These are phyloP conservation scores for Hippocampus zosterae DNA, from an alignment of 2,113 vertebrate species.

Conservation along the genomic window DNA sequence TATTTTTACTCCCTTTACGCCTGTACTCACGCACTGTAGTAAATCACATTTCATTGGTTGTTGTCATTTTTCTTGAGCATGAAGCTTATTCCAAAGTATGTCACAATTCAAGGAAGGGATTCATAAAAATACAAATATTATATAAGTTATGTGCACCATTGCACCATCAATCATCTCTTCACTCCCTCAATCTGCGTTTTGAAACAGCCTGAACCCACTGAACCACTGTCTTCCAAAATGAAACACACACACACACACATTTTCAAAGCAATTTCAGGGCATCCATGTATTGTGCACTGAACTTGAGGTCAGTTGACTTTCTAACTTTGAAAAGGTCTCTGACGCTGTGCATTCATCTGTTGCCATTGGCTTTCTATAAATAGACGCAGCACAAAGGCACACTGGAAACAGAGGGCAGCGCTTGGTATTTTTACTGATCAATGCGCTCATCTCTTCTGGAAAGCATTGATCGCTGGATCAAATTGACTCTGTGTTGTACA, in stretches of 20 bases:
- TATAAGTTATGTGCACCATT: neutral
- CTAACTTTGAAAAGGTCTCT: constrained; percentile 64
- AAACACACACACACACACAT: constrained; percentile 19
- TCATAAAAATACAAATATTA: neutral
- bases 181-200: constrained; percentile 14
- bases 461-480: constrained; percentile 63
- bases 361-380: constrained; percentile 66
- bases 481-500: constrained; percentile 47
- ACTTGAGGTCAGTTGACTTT: constrained; percentile 64
- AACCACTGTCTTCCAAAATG: constrained; percentile 19
- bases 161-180: constrained; percentile 2
- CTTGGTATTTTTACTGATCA: constrained; percentile 61
- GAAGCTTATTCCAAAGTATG: neutral
- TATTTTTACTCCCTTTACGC: too few species aligned
- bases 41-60: neutral
- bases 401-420: constrained; percentile 60
- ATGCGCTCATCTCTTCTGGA: constrained; percentile 62
- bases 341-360: constrained; percentile 53
- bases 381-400: constrained; percentile 52
- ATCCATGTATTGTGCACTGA: constrained; percentile 50
- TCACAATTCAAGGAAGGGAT: neutral
- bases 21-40: neutral
- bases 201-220: constrained; percentile 12
- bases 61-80: neutral
- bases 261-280: constrained; percentile 39